Percentiles rank a stretch among this genome's conserved stretches.
These are phyloP conservation scores for Lerista edwardsae DNA, from an alignment of 2,797 vertebrate genomes.

Conservation along the genomic window DNA sequence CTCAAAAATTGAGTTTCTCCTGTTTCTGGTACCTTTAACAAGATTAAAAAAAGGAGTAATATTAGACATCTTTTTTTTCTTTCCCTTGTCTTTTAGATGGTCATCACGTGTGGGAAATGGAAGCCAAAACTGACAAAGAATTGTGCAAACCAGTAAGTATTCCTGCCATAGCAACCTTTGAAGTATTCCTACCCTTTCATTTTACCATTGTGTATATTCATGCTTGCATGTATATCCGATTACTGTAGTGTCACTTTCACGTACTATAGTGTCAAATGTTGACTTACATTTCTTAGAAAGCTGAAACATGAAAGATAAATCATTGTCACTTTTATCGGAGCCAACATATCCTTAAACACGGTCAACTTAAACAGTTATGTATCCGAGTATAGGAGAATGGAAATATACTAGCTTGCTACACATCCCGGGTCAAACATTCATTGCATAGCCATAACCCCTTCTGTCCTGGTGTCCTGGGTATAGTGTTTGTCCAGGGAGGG, in stretches of 20 bases:
- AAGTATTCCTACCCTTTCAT: not conserved
- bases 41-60: conserved; percentile 32
- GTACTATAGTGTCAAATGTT: not conserved
- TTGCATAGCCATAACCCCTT: no score
- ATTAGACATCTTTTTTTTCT: conserved; percentile 29
- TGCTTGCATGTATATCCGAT: conserved; percentile 17
- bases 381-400: no score
- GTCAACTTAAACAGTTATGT: no score
- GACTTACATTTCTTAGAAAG: not conserved
- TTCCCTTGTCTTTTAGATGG: conserved; percentile 85
- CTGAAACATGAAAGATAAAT: not conserved
- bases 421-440: no score
- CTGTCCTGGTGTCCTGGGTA: no score
- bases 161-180: conserved; percentile 11
- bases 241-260: no score
- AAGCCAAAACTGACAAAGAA: conserved; percentile 95
- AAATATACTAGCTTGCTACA: no score
- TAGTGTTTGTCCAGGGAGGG: no score
- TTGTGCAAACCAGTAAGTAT: conserved; percentile 93
- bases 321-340: not conserved
- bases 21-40: conserved; percentile 19
- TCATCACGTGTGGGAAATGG: conserved; percentile 97
- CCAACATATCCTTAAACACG: no score
- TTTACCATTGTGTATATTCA: conserved; percentile 40
- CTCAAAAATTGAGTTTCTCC: not conserved